phyloP scores from a whole-genome alignment of 2,888 invertebrate genomes.

The Zootermopsis nevadensis region DNA sequence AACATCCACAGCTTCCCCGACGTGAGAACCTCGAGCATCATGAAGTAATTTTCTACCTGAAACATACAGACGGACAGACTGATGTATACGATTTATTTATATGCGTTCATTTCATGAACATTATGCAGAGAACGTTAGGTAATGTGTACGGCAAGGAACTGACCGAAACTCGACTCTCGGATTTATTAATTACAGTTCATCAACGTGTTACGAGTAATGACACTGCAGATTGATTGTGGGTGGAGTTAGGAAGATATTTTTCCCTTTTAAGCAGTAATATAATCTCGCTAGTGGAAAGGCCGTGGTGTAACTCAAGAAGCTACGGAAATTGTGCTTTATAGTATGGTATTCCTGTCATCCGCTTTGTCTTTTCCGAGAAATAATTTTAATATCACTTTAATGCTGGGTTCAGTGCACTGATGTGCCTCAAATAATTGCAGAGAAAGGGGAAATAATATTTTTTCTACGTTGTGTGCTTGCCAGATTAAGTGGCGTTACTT shows the following conservation, averaged over 20 bases:
- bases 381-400: slow-evolving; percentile 5
- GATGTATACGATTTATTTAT: too few species aligned
- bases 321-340: background rate
- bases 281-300: background rate
- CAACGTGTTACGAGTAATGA: background rate
- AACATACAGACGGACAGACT: too few species aligned
- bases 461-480: background rate
- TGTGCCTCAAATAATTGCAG: background rate
- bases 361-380: background rate
- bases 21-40: too few species aligned
- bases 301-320: background rate
- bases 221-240: background rate
- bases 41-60: too few species aligned
- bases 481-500: background rate
- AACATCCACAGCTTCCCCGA: too few species aligned
- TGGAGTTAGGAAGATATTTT: background rate
- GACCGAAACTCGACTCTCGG: too few species aligned
- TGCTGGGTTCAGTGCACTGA: background rate
- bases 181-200: background rate
- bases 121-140: too few species aligned
- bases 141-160: too few species aligned
- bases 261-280: background rate
- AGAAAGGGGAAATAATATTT: slow-evolving; percentile 15
- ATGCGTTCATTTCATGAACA: background rate
- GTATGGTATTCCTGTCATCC: background rate